These are phyloP conservation scores for Heteractis magnifica DNA, from an alignment of 92 coral and sea anemone genomes.

Conservation along the genomic window DNA sequence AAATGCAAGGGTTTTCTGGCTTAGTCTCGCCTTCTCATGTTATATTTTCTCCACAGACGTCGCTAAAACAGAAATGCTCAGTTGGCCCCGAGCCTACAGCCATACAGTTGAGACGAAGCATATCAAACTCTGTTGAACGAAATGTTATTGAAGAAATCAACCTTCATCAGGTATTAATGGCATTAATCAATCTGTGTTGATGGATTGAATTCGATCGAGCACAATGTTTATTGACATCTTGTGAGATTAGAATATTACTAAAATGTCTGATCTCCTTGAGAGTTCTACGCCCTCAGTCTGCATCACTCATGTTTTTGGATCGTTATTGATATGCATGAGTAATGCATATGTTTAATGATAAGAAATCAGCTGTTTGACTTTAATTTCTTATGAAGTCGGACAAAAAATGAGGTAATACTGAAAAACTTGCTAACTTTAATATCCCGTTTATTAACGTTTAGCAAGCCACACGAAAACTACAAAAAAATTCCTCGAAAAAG, in stretches of 20 bases:
- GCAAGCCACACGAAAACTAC: too few species aligned
- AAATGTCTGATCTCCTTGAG: background rate
- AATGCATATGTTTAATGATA: background rate
- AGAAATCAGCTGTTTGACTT: background rate
- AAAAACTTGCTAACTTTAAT: too few species aligned
- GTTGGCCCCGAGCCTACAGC: conserved; percentile 28
- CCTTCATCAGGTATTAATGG: conserved; percentile 33
- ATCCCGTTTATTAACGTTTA: too few species aligned
- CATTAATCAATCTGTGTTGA: background rate
- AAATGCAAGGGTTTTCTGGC: background rate
- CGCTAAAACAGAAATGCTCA: background rate
- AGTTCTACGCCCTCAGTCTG: background rate
- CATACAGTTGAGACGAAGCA: conserved; percentile 32
- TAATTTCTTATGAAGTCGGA: too few species aligned
- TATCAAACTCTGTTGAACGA: conserved; percentile 56
- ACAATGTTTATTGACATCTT: too few species aligned
- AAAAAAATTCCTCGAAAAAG: too few species aligned
- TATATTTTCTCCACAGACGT: conserved; percentile 21
- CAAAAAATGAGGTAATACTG: background rate
- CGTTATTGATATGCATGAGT: background rate
- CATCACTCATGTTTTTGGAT: too few species aligned
- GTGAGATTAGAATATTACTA: background rate
- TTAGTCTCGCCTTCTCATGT: conserved; percentile 10
- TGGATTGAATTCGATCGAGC: background rate
- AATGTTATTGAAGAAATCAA: conserved; percentile 20